phyloP scores from a whole-genome alignment of 1,140 invertebrate genomes.

The Hyphantria cunea region DNA sequence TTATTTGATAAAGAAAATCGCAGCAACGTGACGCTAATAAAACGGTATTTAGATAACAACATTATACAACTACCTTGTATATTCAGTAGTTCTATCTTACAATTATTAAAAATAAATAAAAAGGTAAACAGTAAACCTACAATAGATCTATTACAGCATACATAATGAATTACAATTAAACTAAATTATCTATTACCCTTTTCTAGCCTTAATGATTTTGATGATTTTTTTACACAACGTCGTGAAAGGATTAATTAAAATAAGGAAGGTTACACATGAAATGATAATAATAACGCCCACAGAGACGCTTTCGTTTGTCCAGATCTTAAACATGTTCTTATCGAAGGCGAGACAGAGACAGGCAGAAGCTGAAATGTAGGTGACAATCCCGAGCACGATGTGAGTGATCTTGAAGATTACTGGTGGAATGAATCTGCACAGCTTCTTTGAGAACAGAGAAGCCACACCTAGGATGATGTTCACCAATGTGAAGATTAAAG shows the following conservation, averaged over 20 bases:
- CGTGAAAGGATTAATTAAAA: slow-evolving; percentile 45
- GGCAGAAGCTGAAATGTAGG: slow-evolving; percentile 29
- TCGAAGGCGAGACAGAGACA: slow-evolving; percentile 37
- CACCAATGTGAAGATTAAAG: slow-evolving; percentile 39
- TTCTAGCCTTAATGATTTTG: neutral
- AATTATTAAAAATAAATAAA: too few species aligned
- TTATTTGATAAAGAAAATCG: too few species aligned
- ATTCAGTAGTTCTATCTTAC: too few species aligned
- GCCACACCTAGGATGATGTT: slow-evolving; percentile 37
- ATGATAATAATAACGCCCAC: slow-evolving; percentile 32
- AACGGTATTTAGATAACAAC: too few species aligned
- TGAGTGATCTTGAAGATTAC: slow-evolving; percentile 40
- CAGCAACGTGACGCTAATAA: too few species aligned
- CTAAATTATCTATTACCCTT: too few species aligned
- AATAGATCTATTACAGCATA: too few species aligned
- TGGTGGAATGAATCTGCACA: slow-evolving; percentile 26
- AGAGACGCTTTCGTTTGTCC: slow-evolving; percentile 24
- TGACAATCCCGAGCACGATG: slow-evolving; percentile 36
- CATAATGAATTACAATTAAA: too few species aligned
- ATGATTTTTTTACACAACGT: slow-evolving; percentile 39
- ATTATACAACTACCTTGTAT: too few species aligned
- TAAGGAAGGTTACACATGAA: slow-evolving; percentile 28
- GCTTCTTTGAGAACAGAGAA: slow-evolving; percentile 35
- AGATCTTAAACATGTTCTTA: slow-evolving; percentile 33
- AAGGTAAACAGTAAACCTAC: too few species aligned